Evolutionary conservation across 2,797 vertebrate genomes (phyloP), one percentile per base, ranked within the genome.

Genomic region (Tragopan temminckii): DNA sequence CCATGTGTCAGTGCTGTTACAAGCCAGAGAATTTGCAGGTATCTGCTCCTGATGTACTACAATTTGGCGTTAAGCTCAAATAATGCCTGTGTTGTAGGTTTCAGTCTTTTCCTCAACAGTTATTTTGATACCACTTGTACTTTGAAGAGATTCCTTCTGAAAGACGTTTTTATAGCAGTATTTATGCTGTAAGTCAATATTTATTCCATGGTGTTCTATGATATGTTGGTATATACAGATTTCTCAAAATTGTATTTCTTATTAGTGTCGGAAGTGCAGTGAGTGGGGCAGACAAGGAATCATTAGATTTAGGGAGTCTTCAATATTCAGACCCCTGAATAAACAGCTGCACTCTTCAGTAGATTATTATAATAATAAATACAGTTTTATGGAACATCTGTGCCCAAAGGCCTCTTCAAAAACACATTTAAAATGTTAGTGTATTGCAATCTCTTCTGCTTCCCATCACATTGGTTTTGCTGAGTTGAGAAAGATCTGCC

Each of bases 311-410:
- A 95, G 82, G 57, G 69, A 91, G 70, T 86, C 87, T 95, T 93
- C 93, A 83, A 50, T 93, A 92, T 89, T 93, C 80, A 92, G 85
- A 91, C 70, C 76, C 63, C 87, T 91, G 74, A 94, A 97, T 89
- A 95, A 96, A 88, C 80, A 95, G 67, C 85, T 91, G 89, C 89
- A 89, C 90, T 94, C 89, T 94, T 95, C 77, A 85, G 67, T 67
- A 91, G 80, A 91, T 94, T 95, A 90, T 96, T 94, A 64, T 95
- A 90, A 95, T 94, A 94, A 95, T 94, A 95, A 94, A 93, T 95
- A 86, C 80, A 92, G 89, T 94, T 95, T 95, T 94, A 91, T 92
- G 85, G 62, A 96, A 92, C 95, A 96, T 94, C 87, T 94, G 94
- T 95, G 93, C 93, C 92, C 92, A 92, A 93, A 95, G 94, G 92